These are phyloP conservation scores for Aselliscus stoliczkanus DNA, from an alignment of 2,797 vertebrate species.

Conservation along the genomic window DNA sequence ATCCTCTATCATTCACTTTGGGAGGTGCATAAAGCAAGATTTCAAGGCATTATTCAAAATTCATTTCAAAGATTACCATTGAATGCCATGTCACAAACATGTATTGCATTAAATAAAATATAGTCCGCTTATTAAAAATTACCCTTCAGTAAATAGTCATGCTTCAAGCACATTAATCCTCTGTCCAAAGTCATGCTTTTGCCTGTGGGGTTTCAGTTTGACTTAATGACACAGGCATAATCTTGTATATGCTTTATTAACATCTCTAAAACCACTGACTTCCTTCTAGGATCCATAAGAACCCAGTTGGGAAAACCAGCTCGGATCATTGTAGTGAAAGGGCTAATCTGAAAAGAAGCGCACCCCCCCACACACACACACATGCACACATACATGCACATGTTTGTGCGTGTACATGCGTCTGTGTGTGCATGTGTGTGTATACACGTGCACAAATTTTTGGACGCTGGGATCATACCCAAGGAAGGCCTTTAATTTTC, in stretches of 20 bases:
- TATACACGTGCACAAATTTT: background rate
- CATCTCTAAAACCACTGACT: constrained; percentile 29
- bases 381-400: background rate
- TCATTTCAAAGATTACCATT: constrained; percentile 74
- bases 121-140: constrained; percentile 69
- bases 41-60: constrained; percentile 73
- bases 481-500: background rate
- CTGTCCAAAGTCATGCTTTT: constrained; percentile 68
- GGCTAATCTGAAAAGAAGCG: background rate
- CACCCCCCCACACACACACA: background rate
- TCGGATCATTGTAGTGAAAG: background rate
- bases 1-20: constrained; percentile 18
- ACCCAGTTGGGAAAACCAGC: background rate
- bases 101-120: constrained; percentile 75
- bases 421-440: background rate
- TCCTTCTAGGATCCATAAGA: background rate
- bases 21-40: constrained; percentile 63
- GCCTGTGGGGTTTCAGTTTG: constrained; percentile 68
- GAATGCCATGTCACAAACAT: constrained; percentile 72
- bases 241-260: constrained; percentile 45
- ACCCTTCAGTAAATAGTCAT: constrained; percentile 74
- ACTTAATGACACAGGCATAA: constrained; percentile 59
- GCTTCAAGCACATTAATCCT: constrained; percentile 75
- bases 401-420: too few relatives aligned
- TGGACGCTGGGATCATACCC: background rate